These are phyloP conservation scores for Eulacestoma nigropectus DNA, from an alignment of 2,113 vertebrate species.

Conservation along the genomic window DNA sequence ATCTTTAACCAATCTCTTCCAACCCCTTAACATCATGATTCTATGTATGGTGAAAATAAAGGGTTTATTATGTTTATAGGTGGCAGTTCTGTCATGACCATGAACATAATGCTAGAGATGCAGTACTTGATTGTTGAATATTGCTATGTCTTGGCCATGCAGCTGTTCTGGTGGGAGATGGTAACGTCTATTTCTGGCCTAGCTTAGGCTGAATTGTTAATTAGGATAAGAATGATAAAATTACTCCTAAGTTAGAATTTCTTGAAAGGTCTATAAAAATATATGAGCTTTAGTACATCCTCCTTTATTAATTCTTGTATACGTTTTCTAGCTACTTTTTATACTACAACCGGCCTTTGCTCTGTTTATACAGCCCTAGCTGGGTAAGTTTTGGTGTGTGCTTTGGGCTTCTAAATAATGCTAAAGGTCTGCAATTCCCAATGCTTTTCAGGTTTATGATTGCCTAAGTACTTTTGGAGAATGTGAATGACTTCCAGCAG, in stretches of 20 bases:
- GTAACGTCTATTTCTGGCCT: neutral
- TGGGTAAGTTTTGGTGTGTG: neutral
- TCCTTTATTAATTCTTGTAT: neutral
- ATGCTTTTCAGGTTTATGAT: neutral
- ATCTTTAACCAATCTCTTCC: too few species aligned
- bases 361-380: neutral
- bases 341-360: neutral
- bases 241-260: fast-evolving
- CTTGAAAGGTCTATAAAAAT: neutral
- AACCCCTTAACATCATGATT: neutral
- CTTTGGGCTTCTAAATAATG: neutral
- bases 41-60: neutral
- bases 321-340: neutral
- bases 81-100: fast-evolving
- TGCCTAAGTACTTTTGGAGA: neutral
- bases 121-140: neutral
- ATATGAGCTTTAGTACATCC: neutral
- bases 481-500: neutral
- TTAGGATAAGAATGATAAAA: neutral
- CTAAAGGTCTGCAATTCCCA: neutral
- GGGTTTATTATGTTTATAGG: neutral
- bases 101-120: neutral
- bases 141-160: fast-evolving
- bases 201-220: neutral
- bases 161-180: neutral